phyloP scores from a whole-genome alignment of 2,888 invertebrate species.

The Choristoneura rosaceana region DNA sequence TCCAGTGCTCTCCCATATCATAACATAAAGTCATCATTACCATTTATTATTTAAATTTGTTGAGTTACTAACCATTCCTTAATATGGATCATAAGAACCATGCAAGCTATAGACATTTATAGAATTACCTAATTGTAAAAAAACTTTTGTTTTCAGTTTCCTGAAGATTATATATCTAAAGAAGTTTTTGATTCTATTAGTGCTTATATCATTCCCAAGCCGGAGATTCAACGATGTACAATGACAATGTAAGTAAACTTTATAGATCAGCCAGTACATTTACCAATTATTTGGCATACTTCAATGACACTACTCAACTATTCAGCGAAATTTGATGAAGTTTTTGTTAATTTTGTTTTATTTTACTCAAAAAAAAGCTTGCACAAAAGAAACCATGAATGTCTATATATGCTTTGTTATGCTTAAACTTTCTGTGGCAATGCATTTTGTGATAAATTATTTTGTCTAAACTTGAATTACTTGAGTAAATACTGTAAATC shows the following conservation, averaged over 20 bases:
- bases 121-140: background rate
- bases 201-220: conserved; percentile 98
- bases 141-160: conserved; percentile 87
- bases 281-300: background rate
- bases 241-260: conserved; percentile 91
- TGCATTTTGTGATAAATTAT: too few species aligned
- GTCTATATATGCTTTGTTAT: too few species aligned
- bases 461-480: too few species aligned
- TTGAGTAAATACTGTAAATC: too few species aligned
- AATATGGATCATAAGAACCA: background rate
- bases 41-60: too few species aligned
- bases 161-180: conserved; percentile 95
- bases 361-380: background rate
- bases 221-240: conserved; percentile 94
- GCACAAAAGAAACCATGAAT: too few species aligned
- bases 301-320: background rate
- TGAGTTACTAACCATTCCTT: background rate
- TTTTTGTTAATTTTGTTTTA: background rate
- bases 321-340: background rate
- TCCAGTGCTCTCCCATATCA: too few species aligned
- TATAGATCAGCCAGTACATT: background rate
- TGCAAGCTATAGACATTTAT: background rate
- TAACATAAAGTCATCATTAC: too few species aligned
- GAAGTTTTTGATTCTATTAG: conserved; percentile 97
- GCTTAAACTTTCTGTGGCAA: too few species aligned